Percentiles rank a stretch among this genome's conserved stretches.
Evolutionary conservation across 2,113 vertebrate genomes (phyloP).

Genomic region (Lamprotornis superbus): DNA sequence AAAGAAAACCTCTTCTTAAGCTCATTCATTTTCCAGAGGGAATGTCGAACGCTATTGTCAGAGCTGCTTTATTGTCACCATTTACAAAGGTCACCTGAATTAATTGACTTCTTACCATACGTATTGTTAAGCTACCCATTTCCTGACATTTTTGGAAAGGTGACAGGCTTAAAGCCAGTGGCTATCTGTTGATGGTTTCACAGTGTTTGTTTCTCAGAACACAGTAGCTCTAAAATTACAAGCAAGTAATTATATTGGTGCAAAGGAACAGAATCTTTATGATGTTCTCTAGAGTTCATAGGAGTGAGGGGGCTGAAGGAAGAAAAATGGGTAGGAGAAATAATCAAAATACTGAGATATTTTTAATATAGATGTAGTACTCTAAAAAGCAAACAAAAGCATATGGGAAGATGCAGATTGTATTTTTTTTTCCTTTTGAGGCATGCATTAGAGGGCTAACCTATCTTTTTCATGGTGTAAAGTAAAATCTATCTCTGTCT

Average conservation of each 20-base stretch:
- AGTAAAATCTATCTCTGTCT: slow-evolving; percentile 29
- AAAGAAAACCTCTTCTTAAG: slow-evolving; percentile 67
- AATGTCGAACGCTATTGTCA: slow-evolving; percentile 65
- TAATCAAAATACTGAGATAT: not conserved
- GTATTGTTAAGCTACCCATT: slow-evolving; percentile 47
- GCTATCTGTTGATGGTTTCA: slow-evolving; percentile 48
- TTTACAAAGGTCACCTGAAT: slow-evolving; percentile 76
- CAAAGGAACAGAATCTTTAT: slow-evolving; percentile 8
- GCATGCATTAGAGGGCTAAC: not conserved
- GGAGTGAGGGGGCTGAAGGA: not conserved
- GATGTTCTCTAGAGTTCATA: not conserved
- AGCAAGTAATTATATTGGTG: slow-evolving; percentile 35
- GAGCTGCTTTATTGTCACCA: slow-evolving; percentile 68
- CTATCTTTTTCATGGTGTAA: not conserved
- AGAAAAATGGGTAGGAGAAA: not conserved
- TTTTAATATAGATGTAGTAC: not conserved
- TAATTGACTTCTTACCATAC: slow-evolving; percentile 70
- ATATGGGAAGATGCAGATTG: not conserved
- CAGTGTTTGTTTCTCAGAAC: slow-evolving; percentile 9
- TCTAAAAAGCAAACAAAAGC: not conserved
- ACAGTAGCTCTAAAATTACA: slow-evolving; percentile 48
- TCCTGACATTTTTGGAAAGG: slow-evolving; percentile 61
- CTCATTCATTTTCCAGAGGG: slow-evolving; percentile 70
- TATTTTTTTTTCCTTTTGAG: slow-evolving; percentile 2
- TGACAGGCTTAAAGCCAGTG: slow-evolving; percentile 40